Conservation (phyloP, 2,113 vertebrate genomes). For the Noctilio leporinus region DNA sequence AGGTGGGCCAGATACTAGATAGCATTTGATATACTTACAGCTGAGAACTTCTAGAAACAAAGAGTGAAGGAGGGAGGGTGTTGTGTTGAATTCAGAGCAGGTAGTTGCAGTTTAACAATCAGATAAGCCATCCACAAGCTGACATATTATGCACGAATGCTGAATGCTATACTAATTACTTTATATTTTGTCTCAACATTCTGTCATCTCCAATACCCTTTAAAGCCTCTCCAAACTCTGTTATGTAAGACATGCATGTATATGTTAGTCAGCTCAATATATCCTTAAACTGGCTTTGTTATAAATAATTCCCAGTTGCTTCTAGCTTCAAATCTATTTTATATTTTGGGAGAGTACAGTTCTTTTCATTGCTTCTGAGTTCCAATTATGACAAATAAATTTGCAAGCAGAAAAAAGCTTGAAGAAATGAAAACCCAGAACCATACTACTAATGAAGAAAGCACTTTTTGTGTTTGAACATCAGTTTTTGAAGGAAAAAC, state of each 20-base stretch:
- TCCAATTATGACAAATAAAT: slow-evolving; percentile 28
- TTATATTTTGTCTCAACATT: not conserved
- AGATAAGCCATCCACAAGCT: slow-evolving; percentile 69
- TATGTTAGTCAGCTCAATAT: not conserved
- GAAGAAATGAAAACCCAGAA: slow-evolving; percentile 24
- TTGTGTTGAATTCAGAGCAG: slow-evolving; percentile 71
- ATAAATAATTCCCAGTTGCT: slow-evolving; percentile 49
- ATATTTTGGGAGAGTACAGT: slow-evolving; percentile 26
- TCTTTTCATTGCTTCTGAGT: slow-evolving; percentile 54
- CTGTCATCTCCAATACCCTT: not conserved
- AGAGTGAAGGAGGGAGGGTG: not conserved
- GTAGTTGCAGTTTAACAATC: slow-evolving; percentile 63
- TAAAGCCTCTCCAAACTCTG: not conserved
- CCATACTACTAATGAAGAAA: not conserved
- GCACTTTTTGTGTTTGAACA: not conserved
- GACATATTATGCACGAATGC: not conserved
- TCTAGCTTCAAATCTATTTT: slow-evolving; percentile 28
- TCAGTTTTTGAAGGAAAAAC: slow-evolving; percentile 5
- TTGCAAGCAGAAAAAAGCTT: slow-evolving; percentile 30
- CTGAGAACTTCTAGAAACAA: slow-evolving; percentile 68
- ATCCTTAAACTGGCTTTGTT: slow-evolving; percentile 27
- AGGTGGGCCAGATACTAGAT: not conserved
- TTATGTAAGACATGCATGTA: not conserved
- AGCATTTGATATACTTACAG: slow-evolving; percentile 48
- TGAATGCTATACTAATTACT: not conserved